These are phyloP conservation scores for Polia nebulosa DNA, from an alignment of 2,888 invertebrate species.

Conservation along the genomic window DNA sequence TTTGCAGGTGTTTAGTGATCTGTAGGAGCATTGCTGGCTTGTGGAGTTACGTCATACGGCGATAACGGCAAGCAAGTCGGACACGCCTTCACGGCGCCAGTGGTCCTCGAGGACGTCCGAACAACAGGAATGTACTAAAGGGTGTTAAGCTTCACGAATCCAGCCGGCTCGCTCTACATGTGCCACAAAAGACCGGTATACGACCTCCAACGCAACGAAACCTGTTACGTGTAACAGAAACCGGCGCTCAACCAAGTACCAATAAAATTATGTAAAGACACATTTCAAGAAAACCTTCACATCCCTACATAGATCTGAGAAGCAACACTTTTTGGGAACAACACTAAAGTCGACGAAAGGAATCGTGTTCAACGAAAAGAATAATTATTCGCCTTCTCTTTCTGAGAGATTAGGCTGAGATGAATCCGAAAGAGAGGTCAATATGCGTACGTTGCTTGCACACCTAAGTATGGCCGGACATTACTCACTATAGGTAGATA, in stretches of 20 bases:
- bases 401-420: constrained; percentile 77
- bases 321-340: constrained; percentile 75
- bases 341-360: constrained; percentile 77
- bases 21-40: constrained; percentile 69
- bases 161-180: constrained; percentile 85
- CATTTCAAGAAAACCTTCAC: constrained; percentile 68
- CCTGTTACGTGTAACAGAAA: constrained; percentile 89
- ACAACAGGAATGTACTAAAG: constrained; percentile 83
- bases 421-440: constrained; percentile 87
- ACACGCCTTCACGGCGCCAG: constrained; percentile 89
- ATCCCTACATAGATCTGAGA: constrained; percentile 63
- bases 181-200: constrained; percentile 87
- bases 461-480: constrained; percentile 91
- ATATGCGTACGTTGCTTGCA: constrained; percentile 91
- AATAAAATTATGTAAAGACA: constrained; percentile 73
- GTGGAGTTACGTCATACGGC: constrained; percentile 86
- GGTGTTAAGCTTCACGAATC: constrained; percentile 78
- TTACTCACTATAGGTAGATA: constrained; percentile 91
- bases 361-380: constrained; percentile 79
- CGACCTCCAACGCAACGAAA: constrained; percentile 89
- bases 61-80: constrained; percentile 84
- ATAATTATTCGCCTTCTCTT: constrained; percentile 83
- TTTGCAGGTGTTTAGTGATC: constrained; percentile 73
- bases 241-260: constrained; percentile 75
- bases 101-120: constrained; percentile 83